Conservation (phyloP, 2,888 invertebrate genomes). For the Stegana nigrithorax region DNA sequence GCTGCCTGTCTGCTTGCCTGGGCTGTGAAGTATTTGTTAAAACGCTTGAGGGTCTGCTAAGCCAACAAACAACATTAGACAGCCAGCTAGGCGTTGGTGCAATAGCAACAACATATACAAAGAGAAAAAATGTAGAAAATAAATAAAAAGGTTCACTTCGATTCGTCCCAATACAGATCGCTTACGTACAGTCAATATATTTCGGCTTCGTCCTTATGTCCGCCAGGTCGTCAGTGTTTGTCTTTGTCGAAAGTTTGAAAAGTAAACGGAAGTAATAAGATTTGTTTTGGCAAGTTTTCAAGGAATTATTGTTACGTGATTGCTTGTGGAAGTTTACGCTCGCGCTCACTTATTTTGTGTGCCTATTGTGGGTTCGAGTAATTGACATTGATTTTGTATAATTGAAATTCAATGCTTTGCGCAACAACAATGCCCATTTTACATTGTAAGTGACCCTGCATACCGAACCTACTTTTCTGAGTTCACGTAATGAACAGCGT, state of each 20-base stretch:
- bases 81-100: background rate
- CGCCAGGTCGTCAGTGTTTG: conserved; percentile 2
- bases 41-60: background rate
- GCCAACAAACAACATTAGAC: no score
- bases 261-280: conserved; percentile 46
- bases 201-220: background rate
- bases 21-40: background rate
- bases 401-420: no score
- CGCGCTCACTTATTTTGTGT: background rate
- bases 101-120: background rate
- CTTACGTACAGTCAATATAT: background rate
- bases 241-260: conserved; percentile 35
- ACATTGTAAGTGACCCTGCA: no score
- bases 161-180: no score
- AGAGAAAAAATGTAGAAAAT: no score
- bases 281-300: conserved; percentile 32
- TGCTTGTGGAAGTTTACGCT: background rate
- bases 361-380: background rate
- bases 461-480: no score
- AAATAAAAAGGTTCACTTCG: no score
- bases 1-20: no score
- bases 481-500: no score
- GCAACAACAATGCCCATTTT: no score
- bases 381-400: background rate
- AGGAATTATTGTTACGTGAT: background rate